Evolutionary conservation across 2,888 invertebrate species (phyloP), one percentile per base, ranked within the genome.

Genomic region (Himalopsyche anomala): DNA sequence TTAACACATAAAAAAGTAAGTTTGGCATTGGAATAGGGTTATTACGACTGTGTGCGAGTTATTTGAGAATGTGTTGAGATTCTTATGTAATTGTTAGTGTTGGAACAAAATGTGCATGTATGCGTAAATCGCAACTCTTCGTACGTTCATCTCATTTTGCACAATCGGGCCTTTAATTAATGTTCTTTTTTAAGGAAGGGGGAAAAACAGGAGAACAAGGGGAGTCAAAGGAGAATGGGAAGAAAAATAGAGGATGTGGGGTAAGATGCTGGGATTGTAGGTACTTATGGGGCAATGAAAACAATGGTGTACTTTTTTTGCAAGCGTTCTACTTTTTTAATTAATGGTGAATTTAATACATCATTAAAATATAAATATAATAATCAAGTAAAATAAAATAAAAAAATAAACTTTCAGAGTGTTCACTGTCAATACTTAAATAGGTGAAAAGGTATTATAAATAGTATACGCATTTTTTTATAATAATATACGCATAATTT

Each of bases 131-230:
- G 82, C 74, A 51, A 54, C 55, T 19, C 85, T 83, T 79, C 83
- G 83, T 86, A 83, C 80, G 86, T 84, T 85, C 83, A 81, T 87
- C 87, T 87, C 85, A 86, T 87, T 87, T 86, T 85, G 87, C 87
- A 87, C 87, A 87, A 87, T 87, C 87, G 87, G 85, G 84, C 79
- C 85, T 87, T 87, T 87, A 87, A 87, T 87, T 87, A 87, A 87
- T 87, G 86, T 85, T 81, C 85, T 85, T 87, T 87, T 87, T 87
- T 86, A 81, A 55, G 74, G 74, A 80, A 85, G 84, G 79, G 74
- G 19, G 82, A 54, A 62, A 42, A 51, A 15, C 51, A 3, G 51
- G 51, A 51, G 51, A 51, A 15, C 51, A 15, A 51, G 12, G 74
- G 82, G 82, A 74, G 74, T 51, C 15, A 15, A 36, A 38, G 1